These are phyloP conservation scores for Zonotrichia leucophrys DNA, from an alignment of 2,113 vertebrate genomes.

Conservation along the genomic window DNA sequence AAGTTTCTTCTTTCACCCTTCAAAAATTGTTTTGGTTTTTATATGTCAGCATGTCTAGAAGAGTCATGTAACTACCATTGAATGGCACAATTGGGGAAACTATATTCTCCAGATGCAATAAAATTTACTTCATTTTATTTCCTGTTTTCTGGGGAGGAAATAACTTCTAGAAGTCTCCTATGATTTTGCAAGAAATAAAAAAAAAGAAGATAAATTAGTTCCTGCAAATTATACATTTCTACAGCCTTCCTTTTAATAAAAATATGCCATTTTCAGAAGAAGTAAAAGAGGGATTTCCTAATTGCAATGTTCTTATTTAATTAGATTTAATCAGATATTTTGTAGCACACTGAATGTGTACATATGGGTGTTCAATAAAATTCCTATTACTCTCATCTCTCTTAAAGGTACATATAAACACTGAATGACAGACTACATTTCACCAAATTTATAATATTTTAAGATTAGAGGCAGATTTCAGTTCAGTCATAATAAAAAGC, in stretches of 20 bases:
- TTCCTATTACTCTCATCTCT: not conserved
- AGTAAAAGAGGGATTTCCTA: not conserved
- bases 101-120: slow-evolving; percentile 32
- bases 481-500: not conserved
- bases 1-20: not conserved
- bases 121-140: slow-evolving; percentile 50
- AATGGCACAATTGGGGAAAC: not conserved
- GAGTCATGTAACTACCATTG: slow-evolving; percentile 17
- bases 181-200: not conserved
- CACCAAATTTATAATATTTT: not conserved
- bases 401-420: not conserved
- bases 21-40: not conserved
- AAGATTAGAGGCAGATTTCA: not conserved
- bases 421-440: not conserved
- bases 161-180: slow-evolving; percentile 8
- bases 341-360: not conserved
- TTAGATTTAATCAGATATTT: slow-evolving; percentile 22
- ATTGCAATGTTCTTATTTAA: not conserved
- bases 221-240: not conserved
- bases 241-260: not conserved
- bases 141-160: slow-evolving; percentile 28
- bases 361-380: not conserved
- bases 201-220: not conserved
- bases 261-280: not conserved
- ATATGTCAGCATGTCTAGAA: slow-evolving; percentile 17